Conservation (phyloP, 2,797 vertebrate genomes). For the Crenichthys baileyi region DNA sequence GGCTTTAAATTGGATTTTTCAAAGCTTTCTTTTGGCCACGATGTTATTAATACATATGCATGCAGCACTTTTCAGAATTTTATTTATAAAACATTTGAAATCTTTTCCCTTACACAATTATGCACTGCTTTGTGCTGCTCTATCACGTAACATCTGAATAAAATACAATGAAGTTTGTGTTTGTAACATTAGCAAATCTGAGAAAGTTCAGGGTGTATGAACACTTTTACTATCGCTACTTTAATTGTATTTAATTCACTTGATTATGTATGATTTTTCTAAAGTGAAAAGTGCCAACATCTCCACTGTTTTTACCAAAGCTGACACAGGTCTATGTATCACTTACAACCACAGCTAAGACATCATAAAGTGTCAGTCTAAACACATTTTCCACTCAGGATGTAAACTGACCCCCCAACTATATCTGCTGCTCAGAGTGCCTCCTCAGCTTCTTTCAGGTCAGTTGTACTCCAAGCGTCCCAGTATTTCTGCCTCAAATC, state of each 20-base stretch:
- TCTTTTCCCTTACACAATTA: too few relatives aligned
- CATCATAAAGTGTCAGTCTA: conserved; percentile 9
- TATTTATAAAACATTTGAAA: background rate
- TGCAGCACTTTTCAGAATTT: background rate
- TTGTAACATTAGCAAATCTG: background rate
- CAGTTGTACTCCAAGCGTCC: background rate
- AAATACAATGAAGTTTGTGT: background rate
- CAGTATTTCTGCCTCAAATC: background rate
- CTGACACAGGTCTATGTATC: background rate
- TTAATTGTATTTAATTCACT: background rate
- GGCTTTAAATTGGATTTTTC: background rate
- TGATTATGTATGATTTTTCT: background rate
- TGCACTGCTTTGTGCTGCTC: background rate
- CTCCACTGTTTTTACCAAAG: background rate
- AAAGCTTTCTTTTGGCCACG: background rate
- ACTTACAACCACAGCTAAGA: conserved; percentile 1
- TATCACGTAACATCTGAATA: too few relatives aligned
- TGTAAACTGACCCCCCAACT: conserved; percentile 4
- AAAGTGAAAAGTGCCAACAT: background rate
- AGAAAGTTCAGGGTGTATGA: background rate
- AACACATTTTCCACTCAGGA: conserved; percentile 10
- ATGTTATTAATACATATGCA: background rate
- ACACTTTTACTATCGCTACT: background rate
- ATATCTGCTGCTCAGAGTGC: conserved; percentile 4
- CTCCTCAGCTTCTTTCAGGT: background rate